phyloP scores from a whole-genome alignment of 2,888 invertebrate genomes.

The Xanthia togata region DNA sequence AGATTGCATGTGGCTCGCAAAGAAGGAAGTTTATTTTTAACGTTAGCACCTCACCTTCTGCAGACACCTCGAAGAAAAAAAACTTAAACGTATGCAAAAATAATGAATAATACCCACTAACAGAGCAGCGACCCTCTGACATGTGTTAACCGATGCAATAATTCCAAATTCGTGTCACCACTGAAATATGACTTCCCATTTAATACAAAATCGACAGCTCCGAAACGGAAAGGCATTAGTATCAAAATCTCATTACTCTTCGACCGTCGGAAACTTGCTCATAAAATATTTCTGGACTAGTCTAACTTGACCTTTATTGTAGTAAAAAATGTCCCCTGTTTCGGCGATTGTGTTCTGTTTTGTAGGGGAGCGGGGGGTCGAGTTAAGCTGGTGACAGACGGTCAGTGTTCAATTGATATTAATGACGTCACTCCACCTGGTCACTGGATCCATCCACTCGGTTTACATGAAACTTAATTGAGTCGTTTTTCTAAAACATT shows the following conservation, averaged over 20 bases:
- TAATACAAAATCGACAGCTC: constrained; percentile 68
- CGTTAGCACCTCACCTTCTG: constrained; percentile 6
- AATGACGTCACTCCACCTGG: constrained; percentile 88
- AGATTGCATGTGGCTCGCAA: background rate
- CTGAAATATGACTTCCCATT: constrained; percentile 64
- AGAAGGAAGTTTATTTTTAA: constrained; percentile 16
- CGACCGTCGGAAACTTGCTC: constrained; percentile 80
- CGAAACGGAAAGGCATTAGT: constrained; percentile 74
- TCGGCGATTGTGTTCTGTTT: constrained; percentile 48
- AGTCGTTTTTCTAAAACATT: constrained; percentile 60
- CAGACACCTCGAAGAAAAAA: constrained; percentile 10
- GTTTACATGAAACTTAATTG: constrained; percentile 78
- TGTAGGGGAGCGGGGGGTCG: constrained; percentile 71
- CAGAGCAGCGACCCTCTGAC: constrained; percentile 22
- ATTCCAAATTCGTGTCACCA: constrained; percentile 61
- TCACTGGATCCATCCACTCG: constrained; percentile 72
- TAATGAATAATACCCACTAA: constrained; percentile 33
- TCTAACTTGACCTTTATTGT: constrained; percentile 69
- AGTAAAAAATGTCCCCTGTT: constrained; percentile 37
- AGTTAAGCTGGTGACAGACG: constrained; percentile 78
- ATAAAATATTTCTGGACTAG: constrained; percentile 85
- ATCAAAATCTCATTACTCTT: constrained; percentile 86
- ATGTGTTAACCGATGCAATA: constrained; percentile 61
- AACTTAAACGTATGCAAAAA: constrained; percentile 36
- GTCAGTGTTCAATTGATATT: constrained; percentile 89